phyloP scores from a whole-genome alignment of 2,113 vertebrate genomes.

The Turnix velox region DNA sequence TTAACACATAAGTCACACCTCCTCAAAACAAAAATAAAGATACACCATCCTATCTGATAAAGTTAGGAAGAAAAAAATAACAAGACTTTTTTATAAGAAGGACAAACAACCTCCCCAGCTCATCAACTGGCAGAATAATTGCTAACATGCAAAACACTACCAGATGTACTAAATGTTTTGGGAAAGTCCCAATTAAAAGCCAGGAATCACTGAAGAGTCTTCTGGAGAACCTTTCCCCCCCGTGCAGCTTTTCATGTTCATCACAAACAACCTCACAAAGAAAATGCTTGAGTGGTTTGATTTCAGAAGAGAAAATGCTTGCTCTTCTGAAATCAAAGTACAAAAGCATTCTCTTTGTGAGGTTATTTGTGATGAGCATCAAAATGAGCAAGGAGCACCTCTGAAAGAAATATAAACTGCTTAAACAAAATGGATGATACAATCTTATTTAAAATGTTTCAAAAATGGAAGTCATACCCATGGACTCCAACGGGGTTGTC shows the following conservation, averaged over 20 bases:
- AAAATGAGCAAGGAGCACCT: not conserved
- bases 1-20: not conserved
- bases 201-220: not conserved
- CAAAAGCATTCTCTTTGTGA: too few relatives aligned
- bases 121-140: not conserved
- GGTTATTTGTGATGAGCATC: too few relatives aligned
- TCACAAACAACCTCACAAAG: not conserved
- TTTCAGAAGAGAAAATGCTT: not conserved
- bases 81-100: not conserved
- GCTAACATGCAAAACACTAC: not conserved
- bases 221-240: not conserved
- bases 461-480: not conserved
- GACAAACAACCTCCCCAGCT: not conserved
- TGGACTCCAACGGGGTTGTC: not conserved
- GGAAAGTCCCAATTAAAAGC: not conserved
- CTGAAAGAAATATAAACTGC: not conserved
- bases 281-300: not conserved
- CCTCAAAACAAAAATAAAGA: not conserved
- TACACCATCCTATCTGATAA: not conserved
- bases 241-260: fast-evolving
- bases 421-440: not conserved
- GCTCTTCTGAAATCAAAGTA: too few relatives aligned
- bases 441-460: not conserved
- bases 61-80: not conserved
- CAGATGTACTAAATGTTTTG: not conserved